Percentiles rank a stretch among this genome's conserved stretches.
phyloP scores from a whole-genome alignment of 92 coral and sea anemone species.

The Galaxea fascicularis region DNA sequence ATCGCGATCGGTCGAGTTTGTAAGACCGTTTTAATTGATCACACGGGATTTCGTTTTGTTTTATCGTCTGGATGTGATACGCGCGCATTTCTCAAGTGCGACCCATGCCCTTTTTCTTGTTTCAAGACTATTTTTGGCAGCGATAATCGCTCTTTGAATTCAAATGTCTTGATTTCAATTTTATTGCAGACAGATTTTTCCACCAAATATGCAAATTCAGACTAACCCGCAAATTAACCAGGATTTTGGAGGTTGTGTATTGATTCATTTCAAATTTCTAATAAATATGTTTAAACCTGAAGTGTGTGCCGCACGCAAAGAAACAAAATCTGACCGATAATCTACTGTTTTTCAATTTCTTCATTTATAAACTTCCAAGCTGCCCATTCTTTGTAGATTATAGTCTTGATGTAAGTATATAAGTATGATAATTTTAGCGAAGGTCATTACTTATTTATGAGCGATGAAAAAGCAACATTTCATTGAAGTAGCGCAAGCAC shows the following conservation, averaged over 20 bases:
- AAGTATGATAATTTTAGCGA: not conserved
- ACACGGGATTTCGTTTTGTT: not conserved
- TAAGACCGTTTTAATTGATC: not conserved
- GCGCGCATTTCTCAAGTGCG: not conserved
- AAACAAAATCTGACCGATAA: not conserved
- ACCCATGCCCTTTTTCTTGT: no score
- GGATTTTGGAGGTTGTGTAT: not conserved
- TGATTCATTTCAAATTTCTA: not conserved
- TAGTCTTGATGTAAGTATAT: not conserved
- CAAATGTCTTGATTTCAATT: not conserved
- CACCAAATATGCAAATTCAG: slow-evolving; percentile 26
- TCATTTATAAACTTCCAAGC: not conserved
- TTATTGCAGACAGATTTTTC: not conserved
- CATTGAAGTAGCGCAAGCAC: not conserved
- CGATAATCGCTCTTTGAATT: not conserved
- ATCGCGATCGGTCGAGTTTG: not conserved
- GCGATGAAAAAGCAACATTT: not conserved
- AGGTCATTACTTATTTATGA: slow-evolving; percentile 30
- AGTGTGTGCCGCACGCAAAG: not conserved
- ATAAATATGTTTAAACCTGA: not conserved
- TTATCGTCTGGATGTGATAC: not conserved
- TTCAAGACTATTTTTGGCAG: not conserved
- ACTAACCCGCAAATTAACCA: slow-evolving; percentile 25
- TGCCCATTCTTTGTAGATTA: not conserved
- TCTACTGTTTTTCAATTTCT: not conserved